phyloP scores from a whole-genome alignment of 2,888 invertebrate species.

The Auanema freiburgensis region DNA sequence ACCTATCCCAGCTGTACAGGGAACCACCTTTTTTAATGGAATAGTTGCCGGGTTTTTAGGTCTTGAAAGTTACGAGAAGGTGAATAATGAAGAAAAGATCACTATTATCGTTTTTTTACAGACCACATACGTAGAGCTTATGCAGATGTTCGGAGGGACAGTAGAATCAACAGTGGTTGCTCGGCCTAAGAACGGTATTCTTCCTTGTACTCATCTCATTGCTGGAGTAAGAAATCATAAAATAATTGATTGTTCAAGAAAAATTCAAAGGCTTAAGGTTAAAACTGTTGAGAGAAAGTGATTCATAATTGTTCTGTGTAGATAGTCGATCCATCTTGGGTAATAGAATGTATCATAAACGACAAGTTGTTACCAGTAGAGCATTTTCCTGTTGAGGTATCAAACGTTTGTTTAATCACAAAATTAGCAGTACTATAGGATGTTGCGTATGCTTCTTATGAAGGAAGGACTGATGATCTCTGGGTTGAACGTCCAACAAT shows the following conservation, averaged over 20 bases:
- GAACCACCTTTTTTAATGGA: conserved; percentile 4
- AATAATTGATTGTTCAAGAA: conserved; percentile 6
- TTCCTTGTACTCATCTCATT: conserved; percentile 16
- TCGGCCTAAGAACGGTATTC: conserved; percentile 5
- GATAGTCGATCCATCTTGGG: conserved; percentile 18
- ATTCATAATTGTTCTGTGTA: background rate
- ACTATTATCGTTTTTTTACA: background rate
- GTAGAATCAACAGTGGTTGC: conserved; percentile 9
- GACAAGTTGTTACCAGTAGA: background rate
- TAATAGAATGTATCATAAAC: conserved; percentile 15
- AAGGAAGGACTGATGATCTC: conserved; percentile 9
- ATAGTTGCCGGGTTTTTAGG: conserved; percentile 12
- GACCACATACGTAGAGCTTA: background rate
- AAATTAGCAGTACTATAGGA: background rate
- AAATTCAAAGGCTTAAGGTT: conserved; percentile 12
- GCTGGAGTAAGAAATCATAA: conserved; percentile 9
- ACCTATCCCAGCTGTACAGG: conserved; percentile 12
- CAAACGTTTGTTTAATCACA: background rate
- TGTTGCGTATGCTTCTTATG: conserved; percentile 7
- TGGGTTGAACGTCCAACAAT: background rate
- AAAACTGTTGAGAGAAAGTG: background rate
- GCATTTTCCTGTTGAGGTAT: background rate
- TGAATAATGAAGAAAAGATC: background rate
- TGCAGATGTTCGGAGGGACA: conserved; percentile 10
- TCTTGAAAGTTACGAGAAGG: conserved; percentile 9